Conservation (phyloP, 2,113 vertebrate genomes). For the Nansenia antarctica region DNA sequence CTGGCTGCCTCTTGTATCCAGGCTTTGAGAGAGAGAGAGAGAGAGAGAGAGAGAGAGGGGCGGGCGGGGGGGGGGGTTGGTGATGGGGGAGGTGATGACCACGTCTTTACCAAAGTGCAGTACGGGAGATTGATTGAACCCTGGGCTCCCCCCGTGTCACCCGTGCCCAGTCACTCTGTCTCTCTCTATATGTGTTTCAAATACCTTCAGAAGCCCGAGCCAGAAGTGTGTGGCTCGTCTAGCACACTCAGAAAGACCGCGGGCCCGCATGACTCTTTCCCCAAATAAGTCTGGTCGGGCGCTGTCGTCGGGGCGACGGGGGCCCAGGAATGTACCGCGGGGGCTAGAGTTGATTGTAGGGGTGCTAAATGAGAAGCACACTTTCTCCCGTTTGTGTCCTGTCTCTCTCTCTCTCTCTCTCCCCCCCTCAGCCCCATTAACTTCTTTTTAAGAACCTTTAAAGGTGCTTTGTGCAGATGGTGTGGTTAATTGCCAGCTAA, state of each 20-base stretch:
- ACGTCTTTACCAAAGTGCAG: slow-evolving; percentile 24
- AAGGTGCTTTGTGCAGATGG: slow-evolving; percentile 46
- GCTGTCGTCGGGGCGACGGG: slow-evolving; percentile 63
- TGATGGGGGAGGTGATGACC: slow-evolving; percentile 1
- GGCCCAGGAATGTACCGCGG: slow-evolving; percentile 64
- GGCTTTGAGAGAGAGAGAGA: too few relatives aligned
- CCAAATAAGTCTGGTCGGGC: too few relatives aligned
- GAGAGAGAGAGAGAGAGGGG: too few relatives aligned
- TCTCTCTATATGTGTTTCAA: too few relatives aligned
- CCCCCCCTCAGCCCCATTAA: slow-evolving; percentile 58
- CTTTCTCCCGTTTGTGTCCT: slow-evolving; percentile 63
- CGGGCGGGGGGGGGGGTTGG: not conserved
- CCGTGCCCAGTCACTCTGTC: slow-evolving; percentile 20
- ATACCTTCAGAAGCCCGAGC: slow-evolving; percentile 30
- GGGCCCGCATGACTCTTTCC: slow-evolving; percentile 68
- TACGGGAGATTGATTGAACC: slow-evolving; percentile 26
- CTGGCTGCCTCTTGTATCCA: slow-evolving; percentile 40
- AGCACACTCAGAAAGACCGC: slow-evolving; percentile 56
- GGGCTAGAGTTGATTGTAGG: slow-evolving; percentile 70
- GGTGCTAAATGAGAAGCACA: slow-evolving; percentile 70
- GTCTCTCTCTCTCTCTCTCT: too few relatives aligned
- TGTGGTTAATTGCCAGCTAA: slow-evolving; percentile 42
- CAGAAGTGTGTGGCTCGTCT: slow-evolving; percentile 47
- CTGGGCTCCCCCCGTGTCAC: too few relatives aligned
- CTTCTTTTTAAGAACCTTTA: slow-evolving; percentile 55